Conservation (phyloP, 2,113 vertebrate species). For the Baryphthengus martii region DNA sequence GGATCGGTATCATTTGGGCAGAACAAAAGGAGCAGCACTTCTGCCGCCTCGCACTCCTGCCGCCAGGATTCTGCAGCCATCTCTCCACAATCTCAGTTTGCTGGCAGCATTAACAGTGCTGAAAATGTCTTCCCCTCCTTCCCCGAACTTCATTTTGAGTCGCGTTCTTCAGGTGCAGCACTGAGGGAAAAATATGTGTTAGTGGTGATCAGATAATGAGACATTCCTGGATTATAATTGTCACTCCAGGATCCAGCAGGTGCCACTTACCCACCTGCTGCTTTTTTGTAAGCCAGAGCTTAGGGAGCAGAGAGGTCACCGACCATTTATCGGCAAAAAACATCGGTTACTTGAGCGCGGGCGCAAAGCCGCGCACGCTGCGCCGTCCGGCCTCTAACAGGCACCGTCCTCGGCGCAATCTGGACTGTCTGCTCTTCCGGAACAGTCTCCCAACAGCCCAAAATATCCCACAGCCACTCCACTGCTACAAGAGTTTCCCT, state of each 20-base stretch:
- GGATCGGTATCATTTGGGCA: background rate
- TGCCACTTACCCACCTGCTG: background rate
- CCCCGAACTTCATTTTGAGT: too few relatives aligned
- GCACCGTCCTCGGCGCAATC: background rate
- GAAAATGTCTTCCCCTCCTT: background rate
- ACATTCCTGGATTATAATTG: background rate
- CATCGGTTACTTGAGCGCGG: background rate
- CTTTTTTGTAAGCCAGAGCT: background rate
- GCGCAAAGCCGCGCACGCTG: accelerated
- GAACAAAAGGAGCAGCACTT: background rate
- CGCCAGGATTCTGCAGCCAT: background rate
- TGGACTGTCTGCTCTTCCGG: background rate
- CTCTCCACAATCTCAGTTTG: background rate
- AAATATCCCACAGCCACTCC: background rate
- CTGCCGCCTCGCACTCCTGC: background rate
- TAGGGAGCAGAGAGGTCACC: background rate
- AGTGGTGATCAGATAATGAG: background rate
- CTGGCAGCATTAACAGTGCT: background rate
- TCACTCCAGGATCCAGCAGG: background rate
- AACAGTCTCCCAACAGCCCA: background rate
- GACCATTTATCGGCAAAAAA: background rate
- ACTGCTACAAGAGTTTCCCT: background rate
- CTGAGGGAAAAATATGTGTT: background rate
- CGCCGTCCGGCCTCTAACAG: background rate
- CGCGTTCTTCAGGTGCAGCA: background rate